phyloP scores from a whole-genome alignment of 2,113 vertebrate species.

The Bos indicus region DNA sequence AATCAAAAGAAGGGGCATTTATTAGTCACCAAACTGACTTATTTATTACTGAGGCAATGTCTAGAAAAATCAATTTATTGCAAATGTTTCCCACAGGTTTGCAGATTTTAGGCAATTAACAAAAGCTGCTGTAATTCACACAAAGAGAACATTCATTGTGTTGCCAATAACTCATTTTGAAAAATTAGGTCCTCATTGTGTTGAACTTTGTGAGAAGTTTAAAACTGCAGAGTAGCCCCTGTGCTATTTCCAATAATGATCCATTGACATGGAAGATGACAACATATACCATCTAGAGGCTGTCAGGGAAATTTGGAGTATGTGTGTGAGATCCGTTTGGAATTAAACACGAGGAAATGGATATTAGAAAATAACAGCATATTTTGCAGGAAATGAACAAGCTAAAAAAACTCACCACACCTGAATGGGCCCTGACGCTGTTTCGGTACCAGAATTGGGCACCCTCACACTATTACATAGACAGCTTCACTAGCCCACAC shows the following conservation, averaged over 20 bases:
- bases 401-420: background rate
- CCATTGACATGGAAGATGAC: background rate
- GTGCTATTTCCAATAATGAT: background rate
- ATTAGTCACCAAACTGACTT: conserved; percentile 60
- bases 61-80: conserved; percentile 60
- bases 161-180: conserved; percentile 60
- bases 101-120: conserved; percentile 64
- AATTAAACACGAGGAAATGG: background rate
- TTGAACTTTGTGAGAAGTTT: background rate
- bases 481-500: no score
- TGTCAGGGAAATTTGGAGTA: background rate
- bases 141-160: conserved; percentile 15
- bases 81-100: conserved; percentile 55
- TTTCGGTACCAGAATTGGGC: no score
- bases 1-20: conserved; percentile 54
- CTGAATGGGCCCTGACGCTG: background rate
- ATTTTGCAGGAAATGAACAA: background rate
- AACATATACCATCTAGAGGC: background rate
- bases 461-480: background rate
- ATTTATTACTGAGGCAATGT: conserved; percentile 47
- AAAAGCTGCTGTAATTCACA: conserved; percentile 61
- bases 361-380: background rate
- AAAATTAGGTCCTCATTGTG: background rate
- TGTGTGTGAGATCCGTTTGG: background rate
- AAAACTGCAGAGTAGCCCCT: background rate